phyloP scores from a whole-genome alignment of 1,140 invertebrate genomes.

The Nixonia krombeini region DNA sequence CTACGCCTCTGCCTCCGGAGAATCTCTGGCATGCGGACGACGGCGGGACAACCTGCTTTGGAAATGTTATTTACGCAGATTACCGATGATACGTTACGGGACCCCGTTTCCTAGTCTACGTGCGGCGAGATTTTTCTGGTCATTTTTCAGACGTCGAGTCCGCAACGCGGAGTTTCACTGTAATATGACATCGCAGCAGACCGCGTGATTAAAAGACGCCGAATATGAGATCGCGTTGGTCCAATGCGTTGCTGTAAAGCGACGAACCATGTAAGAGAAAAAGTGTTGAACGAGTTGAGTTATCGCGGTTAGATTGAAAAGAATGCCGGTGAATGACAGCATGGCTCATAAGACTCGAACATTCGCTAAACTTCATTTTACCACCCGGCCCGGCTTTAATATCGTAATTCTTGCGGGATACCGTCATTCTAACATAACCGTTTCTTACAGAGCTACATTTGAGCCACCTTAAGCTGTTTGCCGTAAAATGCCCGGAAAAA shows the following conservation, averaged over 20 bases:
- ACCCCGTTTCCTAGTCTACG: background rate
- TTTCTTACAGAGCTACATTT: constrained; percentile 40
- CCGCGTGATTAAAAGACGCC: no score
- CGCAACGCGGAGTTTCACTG: no score
- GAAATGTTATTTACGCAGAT: constrained; percentile 23
- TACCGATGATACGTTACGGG: constrained; percentile 4
- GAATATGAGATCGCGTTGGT: no score
- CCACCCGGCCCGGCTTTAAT: constrained; percentile 26
- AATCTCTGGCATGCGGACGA: constrained; percentile 20
- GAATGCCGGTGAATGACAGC: constrained; percentile 7
- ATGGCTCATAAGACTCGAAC: constrained; percentile 2
- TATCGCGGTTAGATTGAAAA: constrained; percentile 4
- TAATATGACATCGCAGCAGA: no score
- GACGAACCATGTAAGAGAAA: no score
- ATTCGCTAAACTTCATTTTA: constrained; percentile 23
- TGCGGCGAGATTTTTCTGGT: background rate
- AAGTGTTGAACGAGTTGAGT: constrained; percentile 6
- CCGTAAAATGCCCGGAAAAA: constrained; percentile 33
- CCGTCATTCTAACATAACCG: constrained; percentile 39
- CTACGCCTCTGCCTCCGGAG: constrained; percentile 3
- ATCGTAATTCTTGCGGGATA: constrained; percentile 38
- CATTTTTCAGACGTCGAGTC: no score
- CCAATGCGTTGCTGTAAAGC: no score
- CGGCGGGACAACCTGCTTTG: constrained; percentile 18
- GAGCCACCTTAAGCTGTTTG: constrained; percentile 40